Base-by-base conservation (phyloP, 2,113 vertebrate species). In the Henicopernis longicauda region DNA sequence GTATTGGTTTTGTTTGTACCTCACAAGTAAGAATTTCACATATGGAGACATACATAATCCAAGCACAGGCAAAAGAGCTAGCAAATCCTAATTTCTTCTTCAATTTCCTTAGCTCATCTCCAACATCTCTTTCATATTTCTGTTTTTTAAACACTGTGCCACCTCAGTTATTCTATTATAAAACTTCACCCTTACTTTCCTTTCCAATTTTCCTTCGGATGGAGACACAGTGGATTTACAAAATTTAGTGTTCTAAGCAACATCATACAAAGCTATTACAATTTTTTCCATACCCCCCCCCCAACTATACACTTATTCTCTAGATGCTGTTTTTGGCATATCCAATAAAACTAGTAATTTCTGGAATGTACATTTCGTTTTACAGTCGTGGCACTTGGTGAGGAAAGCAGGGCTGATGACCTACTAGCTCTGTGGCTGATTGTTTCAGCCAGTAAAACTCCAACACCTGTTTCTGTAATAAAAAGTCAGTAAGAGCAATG, bases 391-490 rank as follows among this genome's bases (percentile, higher is more conserved):
- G 86, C 62, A 89, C 45, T 78, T 81, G 12, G 55, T 81, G 71
- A 32, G 77, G 79, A 97, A 95, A 93, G 57, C 49, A 88, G 61
- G 66, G 58, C 73, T 85, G 93, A 77, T 97, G 89, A 96, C 95
- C 93, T 93, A 89, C 62, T 47, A 57, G 26, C 18, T 96, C 63
- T 80, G 67, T 74, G 70, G 79, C 40, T 59, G 50, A 80, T 85
- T 90, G 71, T 84, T 96, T 82, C 92, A 85, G 47, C 90, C 84
- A 93, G 80, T 89, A 95, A 96, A 97, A 81, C 40, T 81, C 88
- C 58, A 84, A 63, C 94, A 96, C 90, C 96, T 97, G 95, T 96
- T 95, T 95, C 66, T 91, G 40, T 94, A 97, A 97, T 94, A 95
- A 96, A 97, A 97, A 65, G 6, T 40, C 79, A 72, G 62, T 32